Evolutionary conservation across 2,113 vertebrate genomes (phyloP).

Genomic region (Carassius carassius): DNA sequence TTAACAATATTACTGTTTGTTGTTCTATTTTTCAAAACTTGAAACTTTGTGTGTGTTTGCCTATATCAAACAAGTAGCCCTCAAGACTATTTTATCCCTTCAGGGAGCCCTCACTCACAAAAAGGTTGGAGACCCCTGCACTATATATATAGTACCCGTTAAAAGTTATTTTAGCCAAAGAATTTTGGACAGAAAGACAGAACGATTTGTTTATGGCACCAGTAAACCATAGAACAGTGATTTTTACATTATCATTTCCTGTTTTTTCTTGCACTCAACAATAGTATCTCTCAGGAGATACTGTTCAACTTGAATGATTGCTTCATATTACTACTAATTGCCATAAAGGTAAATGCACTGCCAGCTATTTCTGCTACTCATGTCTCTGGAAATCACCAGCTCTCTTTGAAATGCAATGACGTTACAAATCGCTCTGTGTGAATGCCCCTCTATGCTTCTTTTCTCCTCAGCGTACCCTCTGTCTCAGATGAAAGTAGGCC

Average conservation of each 20-base stretch:
- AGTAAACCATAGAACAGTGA: not conserved
- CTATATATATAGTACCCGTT: too few relatives aligned
- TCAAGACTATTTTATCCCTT: too few relatives aligned
- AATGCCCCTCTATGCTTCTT: not conserved
- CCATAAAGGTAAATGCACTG: not conserved
- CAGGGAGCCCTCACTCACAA: too few relatives aligned
- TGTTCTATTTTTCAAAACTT: too few relatives aligned
- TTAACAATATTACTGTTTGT: too few relatives aligned
- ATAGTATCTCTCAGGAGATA: not conserved
- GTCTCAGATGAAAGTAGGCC: conserved; percentile 29
- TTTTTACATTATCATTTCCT: not conserved
- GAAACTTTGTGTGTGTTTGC: too few relatives aligned
- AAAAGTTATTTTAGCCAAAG: too few relatives aligned
- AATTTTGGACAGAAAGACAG: too few relatives aligned
- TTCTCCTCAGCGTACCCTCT: not conserved
- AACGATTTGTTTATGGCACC: not conserved
- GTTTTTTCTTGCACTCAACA: not conserved
- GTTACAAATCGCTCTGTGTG: too few relatives aligned
- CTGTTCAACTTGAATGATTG: not conserved
- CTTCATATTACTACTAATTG: not conserved
- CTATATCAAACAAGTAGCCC: too few relatives aligned
- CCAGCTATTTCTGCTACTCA: not conserved
- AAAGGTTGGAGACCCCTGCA: too few relatives aligned
- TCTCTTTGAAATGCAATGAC: not conserved
- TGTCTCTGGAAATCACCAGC: not conserved